Evolutionary conservation across 2,888 invertebrate genomes (phyloP).

Genomic region (Horisme vitalbata): DNA sequence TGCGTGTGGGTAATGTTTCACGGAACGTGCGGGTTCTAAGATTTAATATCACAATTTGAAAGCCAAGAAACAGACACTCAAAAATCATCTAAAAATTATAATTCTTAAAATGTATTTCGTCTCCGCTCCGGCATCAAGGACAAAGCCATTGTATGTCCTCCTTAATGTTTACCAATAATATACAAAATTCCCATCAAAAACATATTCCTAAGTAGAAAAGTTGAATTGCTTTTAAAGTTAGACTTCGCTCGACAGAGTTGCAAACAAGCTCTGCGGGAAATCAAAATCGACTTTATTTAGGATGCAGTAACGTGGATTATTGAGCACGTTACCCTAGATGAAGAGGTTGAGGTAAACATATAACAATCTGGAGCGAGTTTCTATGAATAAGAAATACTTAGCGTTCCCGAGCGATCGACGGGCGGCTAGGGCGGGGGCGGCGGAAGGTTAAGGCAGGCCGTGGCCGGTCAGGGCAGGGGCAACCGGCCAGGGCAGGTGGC

Average conservation of each 20-base stretch:
- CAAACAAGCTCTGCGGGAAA: background rate
- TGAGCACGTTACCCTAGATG: background rate
- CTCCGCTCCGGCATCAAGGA: conserved; percentile 1
- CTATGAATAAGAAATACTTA: conserved; percentile 52
- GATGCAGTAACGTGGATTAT: conserved; percentile 9
- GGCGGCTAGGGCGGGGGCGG: conserved; percentile 4
- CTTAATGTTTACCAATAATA: conserved; percentile 35
- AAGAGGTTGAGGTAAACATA: conserved; percentile 29
- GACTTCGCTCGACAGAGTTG: conserved; percentile 22
- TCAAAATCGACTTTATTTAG: conserved; percentile 17
- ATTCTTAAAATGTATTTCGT: too few relatives aligned
- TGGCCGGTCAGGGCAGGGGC: too few relatives aligned
- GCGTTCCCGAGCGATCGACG: conserved; percentile 10
- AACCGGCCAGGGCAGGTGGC: too few relatives aligned
- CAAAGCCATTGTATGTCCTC: background rate
- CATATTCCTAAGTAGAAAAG: conserved; percentile 48
- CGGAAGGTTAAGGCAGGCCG: too few relatives aligned
- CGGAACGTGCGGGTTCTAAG: too few relatives aligned
- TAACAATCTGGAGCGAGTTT: conserved; percentile 43
- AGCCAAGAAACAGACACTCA: too few relatives aligned
- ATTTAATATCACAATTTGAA: too few relatives aligned
- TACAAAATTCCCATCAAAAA: conserved; percentile 41
- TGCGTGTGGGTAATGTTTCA: too few relatives aligned
- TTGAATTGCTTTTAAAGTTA: conserved; percentile 48
- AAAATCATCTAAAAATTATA: too few relatives aligned